Base-by-base conservation (phyloP, 2,113 vertebrate genomes). In the Pandion haliaetus region DNA sequence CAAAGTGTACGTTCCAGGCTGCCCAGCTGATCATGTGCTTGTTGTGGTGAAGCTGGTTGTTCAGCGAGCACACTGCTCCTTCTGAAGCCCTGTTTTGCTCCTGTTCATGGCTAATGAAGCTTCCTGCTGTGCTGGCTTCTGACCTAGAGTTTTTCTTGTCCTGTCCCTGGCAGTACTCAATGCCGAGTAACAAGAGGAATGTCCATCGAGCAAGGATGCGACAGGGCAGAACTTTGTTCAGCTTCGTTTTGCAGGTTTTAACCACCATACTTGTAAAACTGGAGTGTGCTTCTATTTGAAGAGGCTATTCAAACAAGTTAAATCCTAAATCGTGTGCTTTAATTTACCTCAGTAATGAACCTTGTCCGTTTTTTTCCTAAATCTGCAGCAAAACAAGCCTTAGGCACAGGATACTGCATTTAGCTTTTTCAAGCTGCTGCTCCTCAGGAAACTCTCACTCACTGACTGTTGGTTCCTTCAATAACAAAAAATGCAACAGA, bases 381-480 rank as follows among this genome's bases (percentile, higher is more conserved):
- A 59, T 82, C 55, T 93, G 54, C 63, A 91, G 50, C 74, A 97
- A 97, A 97, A 84, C 38, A 77, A 95, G 90, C 88, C 91, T 90
- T 84, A 95, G 90, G 59, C 57, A 65, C 70, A 76, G 57, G 80
- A 74, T 88, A 34, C 45, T 50, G 71, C 34, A 8, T 91, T 93
- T 58, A 92, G 66, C 62, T 95, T 96, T 94, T 94, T 58, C 89
- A 97, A 80, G 87, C 82, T 89, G 89, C 84, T 89, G 5, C 81
- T 85, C 74, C 88, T 95, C 94, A 96, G 96, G 94, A 97, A 97
- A 82, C 91, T 81, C 80, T 92, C 10, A 1, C 86, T 88, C 88
- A 78, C 81, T 70, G 81, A 73, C 79, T 70, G 58, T 72, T 52
- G n/a, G 62, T 95, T 94, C 74, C 74, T 95, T 94, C 89, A 93